These are phyloP conservation scores for Clitarchus hookeri DNA, from an alignment of 2,888 invertebrate genomes.

Conservation along the genomic window DNA sequence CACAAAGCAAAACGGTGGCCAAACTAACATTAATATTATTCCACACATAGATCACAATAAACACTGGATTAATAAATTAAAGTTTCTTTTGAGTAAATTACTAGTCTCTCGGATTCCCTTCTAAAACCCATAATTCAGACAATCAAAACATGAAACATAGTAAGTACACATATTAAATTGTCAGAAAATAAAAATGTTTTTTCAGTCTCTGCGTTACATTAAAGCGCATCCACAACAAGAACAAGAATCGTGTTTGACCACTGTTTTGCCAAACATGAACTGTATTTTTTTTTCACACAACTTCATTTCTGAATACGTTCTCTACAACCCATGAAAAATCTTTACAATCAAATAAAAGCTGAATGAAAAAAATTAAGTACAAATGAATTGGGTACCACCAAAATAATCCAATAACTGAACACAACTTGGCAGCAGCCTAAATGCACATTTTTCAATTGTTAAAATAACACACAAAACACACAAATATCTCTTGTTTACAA, in stretches of 20 bases:
- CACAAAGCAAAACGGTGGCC: neutral
- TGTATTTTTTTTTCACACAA: neutral
- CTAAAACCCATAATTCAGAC: neutral
- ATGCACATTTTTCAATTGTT: slow-evolving; percentile 2
- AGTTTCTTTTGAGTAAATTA: neutral
- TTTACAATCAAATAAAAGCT: neutral
- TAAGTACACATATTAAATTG: neutral
- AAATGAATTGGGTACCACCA: neutral
- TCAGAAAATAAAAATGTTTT: neutral
- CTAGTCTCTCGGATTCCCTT: neutral
- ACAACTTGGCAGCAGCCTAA: slow-evolving; percentile 8
- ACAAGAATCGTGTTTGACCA: neutral
- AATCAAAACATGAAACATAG: neutral
- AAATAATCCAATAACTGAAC: slow-evolving; percentile 4
- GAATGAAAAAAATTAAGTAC: slow-evolving; percentile 6
- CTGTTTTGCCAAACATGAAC: neutral
- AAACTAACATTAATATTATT: neutral
- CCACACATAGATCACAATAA: neutral
- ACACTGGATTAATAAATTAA: neutral
- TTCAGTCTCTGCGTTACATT: slow-evolving; percentile 8
- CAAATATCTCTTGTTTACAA: slow-evolving; percentile 1
- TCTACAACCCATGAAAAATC: neutral
- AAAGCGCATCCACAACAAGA: neutral
- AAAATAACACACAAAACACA: neutral
- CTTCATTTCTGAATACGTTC: neutral